Base-by-base conservation (phyloP, 2,797 vertebrate species). In the Oceanodroma leucorhoa region DNA sequence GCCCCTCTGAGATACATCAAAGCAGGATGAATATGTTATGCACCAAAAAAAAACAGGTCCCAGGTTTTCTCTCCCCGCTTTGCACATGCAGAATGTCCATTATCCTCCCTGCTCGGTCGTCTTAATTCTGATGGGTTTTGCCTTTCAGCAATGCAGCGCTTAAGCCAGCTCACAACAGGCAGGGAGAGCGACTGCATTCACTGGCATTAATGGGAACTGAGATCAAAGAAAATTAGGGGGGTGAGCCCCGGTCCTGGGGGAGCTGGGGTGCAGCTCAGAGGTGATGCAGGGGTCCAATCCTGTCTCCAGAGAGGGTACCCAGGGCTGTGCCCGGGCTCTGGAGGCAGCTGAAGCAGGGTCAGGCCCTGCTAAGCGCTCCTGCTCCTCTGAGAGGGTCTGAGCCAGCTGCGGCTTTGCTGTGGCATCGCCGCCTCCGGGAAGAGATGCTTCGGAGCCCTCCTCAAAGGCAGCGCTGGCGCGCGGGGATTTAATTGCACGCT, bases 401-500 rank as follows among this genome's bases (percentile, higher is more conserved):
- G 48, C 32, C 30, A 15, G 30, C 34, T 9, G 20, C 0, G 1
- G 81, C 57, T 75, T 50, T 32, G n/a, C 72, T 16, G 50, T 50
- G 81, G 80, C 57, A 61, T 24, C 57, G 0, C 40, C 3, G 21
- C 72, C 84, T 38, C 10, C 0, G 21, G 75, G 76, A 50, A 76
- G 46, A 67, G 72, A 20, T 1, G 24, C 27, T 46, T 43, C 4
- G 32, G 45, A 76, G 38, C 36, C 21, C 60, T 57, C 60, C 85
- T 77, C 64, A 41, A 27, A 70, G 73, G 83, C 93, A 93, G 70
- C 4, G 54, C 81, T 34, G 70, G 83, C 53, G 19, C 79, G 55
- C 29, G 7, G 90, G 80, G 91, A 43, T 94, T 94, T 95, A 88
- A 83, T 90, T 94, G 94, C 64, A 83, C 3, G 11, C 92, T 93